Conservation (phyloP, 2,113 vertebrate species). For the Cepphus grylle region DNA sequence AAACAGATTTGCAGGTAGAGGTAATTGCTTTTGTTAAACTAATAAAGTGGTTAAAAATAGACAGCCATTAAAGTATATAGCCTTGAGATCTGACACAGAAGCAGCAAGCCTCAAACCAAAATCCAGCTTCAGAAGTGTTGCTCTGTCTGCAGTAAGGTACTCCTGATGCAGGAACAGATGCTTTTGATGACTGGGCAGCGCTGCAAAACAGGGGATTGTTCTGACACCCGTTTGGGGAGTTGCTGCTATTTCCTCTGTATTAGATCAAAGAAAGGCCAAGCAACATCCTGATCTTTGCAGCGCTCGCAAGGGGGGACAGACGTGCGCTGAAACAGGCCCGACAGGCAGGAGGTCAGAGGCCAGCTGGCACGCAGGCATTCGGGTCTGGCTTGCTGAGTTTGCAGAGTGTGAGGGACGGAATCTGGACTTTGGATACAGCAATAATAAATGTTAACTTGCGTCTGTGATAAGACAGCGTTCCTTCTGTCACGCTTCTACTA, state of each 20-base stretch:
- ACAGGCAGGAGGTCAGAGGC: not conserved
- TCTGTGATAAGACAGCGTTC: conserved; percentile 44
- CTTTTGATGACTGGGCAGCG: not conserved
- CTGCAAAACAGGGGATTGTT: not conserved
- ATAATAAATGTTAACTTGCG: conserved; percentile 31
- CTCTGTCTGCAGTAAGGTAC: not conserved
- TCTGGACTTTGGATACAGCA: conserved; percentile 60
- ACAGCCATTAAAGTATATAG: not conserved
- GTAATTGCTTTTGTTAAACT: not conserved
- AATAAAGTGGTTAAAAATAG: not conserved
- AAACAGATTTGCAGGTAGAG: not conserved
- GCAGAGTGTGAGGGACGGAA: not conserved
- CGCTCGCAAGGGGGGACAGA: not conserved
- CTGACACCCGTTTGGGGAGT: not conserved
- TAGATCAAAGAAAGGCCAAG: not conserved
- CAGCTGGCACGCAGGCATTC: not conserved
- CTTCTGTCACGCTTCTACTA: not conserved
- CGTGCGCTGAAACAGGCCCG: not conserved
- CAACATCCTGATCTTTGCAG: not conserved
- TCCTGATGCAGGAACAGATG: not conserved
- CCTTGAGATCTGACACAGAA: not conserved
- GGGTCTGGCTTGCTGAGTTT: conserved; percentile 10
- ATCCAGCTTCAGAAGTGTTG: not conserved
- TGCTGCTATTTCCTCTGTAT: conserved; percentile 6
- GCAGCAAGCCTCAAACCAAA: not conserved